A percentile compares a stretch with the other conserved stretches of the same genome.
Conservation (phyloP, 2,113 vertebrate genomes). For the Macroglossus sobrinus region DNA sequence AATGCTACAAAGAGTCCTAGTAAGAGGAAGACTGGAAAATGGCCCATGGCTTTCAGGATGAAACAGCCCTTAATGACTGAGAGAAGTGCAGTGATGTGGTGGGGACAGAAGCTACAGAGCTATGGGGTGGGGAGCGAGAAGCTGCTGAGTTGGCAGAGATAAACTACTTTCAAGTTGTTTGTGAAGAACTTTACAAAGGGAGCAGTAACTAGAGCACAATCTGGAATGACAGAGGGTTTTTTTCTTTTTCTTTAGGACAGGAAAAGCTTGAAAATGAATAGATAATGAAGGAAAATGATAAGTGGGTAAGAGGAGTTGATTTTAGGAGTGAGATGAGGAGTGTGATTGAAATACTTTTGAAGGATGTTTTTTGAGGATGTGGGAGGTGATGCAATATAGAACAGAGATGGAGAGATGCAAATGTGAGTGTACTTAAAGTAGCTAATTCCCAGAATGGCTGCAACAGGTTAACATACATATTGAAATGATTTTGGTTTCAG, state of each 20-base stretch:
- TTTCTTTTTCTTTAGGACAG: neutral
- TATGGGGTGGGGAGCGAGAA: neutral
- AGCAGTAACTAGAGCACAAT: neutral
- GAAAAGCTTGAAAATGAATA: neutral
- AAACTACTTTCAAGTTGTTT: neutral
- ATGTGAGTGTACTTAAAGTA: neutral
- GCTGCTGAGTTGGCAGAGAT: neutral
- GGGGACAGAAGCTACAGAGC: neutral
- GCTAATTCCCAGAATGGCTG: neutral
- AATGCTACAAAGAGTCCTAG: neutral
- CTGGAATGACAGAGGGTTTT: neutral
- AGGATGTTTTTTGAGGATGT: slow-evolving; percentile 8
- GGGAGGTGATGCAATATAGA: neutral
- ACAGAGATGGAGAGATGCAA: neutral
- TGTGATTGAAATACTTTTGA: neutral
- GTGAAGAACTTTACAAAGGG: neutral
- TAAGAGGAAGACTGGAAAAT: neutral
- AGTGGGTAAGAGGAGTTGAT: neutral
- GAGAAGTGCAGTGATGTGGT: neutral
- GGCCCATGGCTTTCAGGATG: neutral
- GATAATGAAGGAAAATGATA: neutral
- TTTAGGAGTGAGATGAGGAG: neutral
- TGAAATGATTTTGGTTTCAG: neutral
- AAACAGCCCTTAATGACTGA: neutral
- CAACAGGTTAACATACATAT: neutral